Evolutionary conservation across 1,140 invertebrate genomes (phyloP).

Genomic region (Heliconius eleuchia): DNA sequence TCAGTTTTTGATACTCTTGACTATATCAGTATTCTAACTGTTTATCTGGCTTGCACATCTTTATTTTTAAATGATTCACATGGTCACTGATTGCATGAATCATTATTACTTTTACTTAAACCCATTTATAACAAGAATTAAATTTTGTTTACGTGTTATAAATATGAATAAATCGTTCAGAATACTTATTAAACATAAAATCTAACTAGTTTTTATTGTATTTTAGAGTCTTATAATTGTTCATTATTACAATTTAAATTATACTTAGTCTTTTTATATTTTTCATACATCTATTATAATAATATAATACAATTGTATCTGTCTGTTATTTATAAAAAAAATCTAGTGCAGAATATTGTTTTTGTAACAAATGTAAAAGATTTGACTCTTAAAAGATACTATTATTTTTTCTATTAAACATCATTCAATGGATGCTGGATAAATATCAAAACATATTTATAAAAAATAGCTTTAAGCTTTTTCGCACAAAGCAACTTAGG

Average conservation of each 20-base stretch:
- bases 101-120: conserved; percentile 21
- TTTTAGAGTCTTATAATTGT: not conserved
- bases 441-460: not conserved
- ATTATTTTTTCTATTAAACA: too few species aligned
- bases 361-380: too few species aligned
- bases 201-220: not conserved
- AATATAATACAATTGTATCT: not conserved
- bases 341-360: too few species aligned
- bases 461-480: not conserved
- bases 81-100: conserved; percentile 19
- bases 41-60: not conserved
- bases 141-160: conserved; percentile 16
- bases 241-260: not conserved
- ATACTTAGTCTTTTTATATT: not conserved
- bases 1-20: not conserved
- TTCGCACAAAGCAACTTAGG: not conserved
- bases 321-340: not conserved
- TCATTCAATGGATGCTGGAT: too few species aligned
- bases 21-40: not conserved
- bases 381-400: too few species aligned
- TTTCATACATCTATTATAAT: not conserved
- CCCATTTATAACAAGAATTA: conserved; percentile 10
- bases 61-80: conserved; percentile 29
- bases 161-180: not conserved
- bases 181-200: not conserved